These are phyloP conservation scores for Anarhynchus alexandrinus DNA, from an alignment of 2,113 vertebrate genomes.

Conservation along the genomic window DNA sequence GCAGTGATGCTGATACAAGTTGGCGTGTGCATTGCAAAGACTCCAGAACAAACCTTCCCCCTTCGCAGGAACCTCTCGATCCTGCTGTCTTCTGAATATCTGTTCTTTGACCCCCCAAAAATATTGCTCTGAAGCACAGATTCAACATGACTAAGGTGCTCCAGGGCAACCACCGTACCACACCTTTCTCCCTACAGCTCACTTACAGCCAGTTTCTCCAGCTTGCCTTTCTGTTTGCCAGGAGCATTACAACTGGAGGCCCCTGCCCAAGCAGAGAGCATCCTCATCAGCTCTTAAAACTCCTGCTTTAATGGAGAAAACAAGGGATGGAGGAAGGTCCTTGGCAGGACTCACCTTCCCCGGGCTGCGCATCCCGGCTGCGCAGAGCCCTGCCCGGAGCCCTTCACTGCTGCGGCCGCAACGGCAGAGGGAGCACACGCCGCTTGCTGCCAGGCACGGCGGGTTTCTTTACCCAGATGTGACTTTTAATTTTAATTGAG, in stretches of 20 bases:
- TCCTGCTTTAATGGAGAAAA: neutral
- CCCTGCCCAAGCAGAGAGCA: neutral
- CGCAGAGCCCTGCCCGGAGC: neutral
- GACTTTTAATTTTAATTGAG: neutral
- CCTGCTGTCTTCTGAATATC: neutral
- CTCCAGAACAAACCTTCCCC: neutral
- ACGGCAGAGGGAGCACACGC: slow-evolving; percentile 59
- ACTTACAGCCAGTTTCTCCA: neutral
- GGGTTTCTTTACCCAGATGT: neutral
- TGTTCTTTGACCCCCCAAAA: neutral
- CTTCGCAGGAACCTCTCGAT: neutral
- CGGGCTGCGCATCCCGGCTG: rapidly evolving
- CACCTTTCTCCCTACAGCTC: neutral
- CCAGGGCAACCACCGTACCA: rapidly evolving
- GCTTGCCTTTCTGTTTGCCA: neutral
- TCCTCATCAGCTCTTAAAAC: neutral
- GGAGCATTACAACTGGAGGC: neutral
- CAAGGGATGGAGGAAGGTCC: neutral
- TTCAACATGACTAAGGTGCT: neutral
- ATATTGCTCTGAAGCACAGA: neutral
- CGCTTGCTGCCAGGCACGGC: neutral
- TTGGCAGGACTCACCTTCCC: neutral
- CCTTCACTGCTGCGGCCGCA: neutral
- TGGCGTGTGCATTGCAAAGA: neutral
- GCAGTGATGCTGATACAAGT: neutral